These are phyloP conservation scores for Cirrhinus molitorella DNA, from an alignment of 2,797 vertebrate genomes.

Conservation along the genomic window DNA sequence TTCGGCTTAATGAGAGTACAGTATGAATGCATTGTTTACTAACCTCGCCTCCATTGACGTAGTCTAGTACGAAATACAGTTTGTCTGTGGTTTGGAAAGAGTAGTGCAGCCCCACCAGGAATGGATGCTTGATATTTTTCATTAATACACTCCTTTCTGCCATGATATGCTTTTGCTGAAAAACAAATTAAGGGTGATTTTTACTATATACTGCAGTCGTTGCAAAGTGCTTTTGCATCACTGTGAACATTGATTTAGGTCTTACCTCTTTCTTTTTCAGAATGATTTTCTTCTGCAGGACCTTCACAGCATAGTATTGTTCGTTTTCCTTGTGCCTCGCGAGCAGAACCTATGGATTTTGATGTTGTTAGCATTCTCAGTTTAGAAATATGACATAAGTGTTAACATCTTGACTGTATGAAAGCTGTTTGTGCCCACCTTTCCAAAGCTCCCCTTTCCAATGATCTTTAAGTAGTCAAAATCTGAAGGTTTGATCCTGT, in stretches of 20 bases:
- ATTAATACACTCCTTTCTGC: conserved; percentile 84
- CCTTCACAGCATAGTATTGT: conserved; percentile 83
- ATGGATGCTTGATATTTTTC: conserved; percentile 86
- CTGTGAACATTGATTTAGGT: neutral
- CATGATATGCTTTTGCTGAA: conserved; percentile 88
- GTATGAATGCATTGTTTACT: conserved; percentile 11
- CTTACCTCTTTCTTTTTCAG: conserved; percentile 85
- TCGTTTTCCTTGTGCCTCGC: conserved; percentile 81
- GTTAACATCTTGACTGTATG: neutral
- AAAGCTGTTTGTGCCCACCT: conserved; percentile 67
- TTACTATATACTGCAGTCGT: neutral
- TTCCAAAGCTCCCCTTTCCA: conserved; percentile 86
- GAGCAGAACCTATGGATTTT: conserved; percentile 76
- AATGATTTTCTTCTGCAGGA: conserved; percentile 86
- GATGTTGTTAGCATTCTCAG: neutral
- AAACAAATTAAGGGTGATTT: neutral
- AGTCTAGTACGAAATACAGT: conserved; percentile 86
- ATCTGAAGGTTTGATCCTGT: conserved; percentile 81
- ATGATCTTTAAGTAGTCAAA: conserved; percentile 86
- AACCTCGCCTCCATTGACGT: conserved; percentile 85
- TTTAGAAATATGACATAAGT: neutral
- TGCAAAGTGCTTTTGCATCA: neutral
- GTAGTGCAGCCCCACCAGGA: conserved; percentile 85
- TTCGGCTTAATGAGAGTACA: neutral
- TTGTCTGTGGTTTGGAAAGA: conserved; percentile 87